These are phyloP conservation scores for Tragelaphus imberbis DNA, from an alignment of 2,113 vertebrate species.

Conservation along the genomic window DNA sequence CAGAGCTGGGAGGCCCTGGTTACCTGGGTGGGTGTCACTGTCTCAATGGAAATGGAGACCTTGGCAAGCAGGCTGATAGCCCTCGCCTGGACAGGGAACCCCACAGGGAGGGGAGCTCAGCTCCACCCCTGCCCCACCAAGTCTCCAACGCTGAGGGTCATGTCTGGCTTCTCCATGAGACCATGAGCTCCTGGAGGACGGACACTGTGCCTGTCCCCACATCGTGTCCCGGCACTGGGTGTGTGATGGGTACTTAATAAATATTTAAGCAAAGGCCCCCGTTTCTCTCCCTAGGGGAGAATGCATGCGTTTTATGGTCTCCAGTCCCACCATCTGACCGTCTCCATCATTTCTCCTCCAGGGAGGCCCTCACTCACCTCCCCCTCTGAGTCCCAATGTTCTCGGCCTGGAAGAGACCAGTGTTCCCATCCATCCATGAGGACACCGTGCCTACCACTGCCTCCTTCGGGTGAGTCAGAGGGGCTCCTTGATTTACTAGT, in stretches of 20 bases:
- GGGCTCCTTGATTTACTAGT: rapidly evolving
- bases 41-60: not conserved
- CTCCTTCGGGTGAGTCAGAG: constrained; percentile 1
- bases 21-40: not conserved
- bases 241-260: rapidly evolving
- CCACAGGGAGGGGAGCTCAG: rapidly evolving
- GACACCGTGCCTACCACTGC: not conserved
- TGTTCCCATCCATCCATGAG: not conserved
- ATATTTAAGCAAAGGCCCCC: rapidly evolving
- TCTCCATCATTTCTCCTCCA: not conserved
- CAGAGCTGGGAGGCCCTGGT: rapidly evolving
- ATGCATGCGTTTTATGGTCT: rapidly evolving
- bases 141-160: not conserved
- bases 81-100: rapidly evolving
- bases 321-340: not conserved
- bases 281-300: not conserved
- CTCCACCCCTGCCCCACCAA: not conserved
- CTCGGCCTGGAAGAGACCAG: not conserved
- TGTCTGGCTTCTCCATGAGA: not conserved
- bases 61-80: not conserved
- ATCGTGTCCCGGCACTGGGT: rapidly evolving
- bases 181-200: not conserved
- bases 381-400: not conserved
- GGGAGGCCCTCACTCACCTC: rapidly evolving
- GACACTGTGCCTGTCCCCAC: rapidly evolving